Evolutionary conservation across 2,888 invertebrate species (phyloP), one percentile per base, ranked within the genome.

Genomic region (Arctia plantaginis): DNA sequence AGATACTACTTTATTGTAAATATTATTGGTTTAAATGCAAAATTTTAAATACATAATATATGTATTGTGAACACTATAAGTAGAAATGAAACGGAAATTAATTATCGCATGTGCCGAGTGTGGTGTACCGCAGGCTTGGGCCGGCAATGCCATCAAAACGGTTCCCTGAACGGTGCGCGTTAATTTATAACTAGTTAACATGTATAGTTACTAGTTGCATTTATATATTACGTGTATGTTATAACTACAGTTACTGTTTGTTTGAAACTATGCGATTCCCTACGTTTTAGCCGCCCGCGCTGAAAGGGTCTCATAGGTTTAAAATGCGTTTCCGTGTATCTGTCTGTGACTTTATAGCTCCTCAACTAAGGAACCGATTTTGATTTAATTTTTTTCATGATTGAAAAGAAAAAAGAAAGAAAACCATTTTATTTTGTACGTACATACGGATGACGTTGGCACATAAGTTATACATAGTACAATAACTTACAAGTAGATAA

Each of bases 101-200:
- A 72, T 72, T 59, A 72, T 72, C 30, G 30, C 59, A 68, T 44
- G 15, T 72, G 72, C 66, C 23, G 67, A 59, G 67, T 67, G 72
- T 39, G 72, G 67, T 41, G 55, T 13, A 27, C 72, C 72, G 66
- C 72, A 47, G 33, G n/a, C 41, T 59, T 20, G 41, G 39, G 59
- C 66, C 33, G 30, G 64, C 70, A 62, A 27, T 67, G 51, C 66
- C 39, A 66, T 55, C 55, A 59, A 23, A 62, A 62, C 44, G 39
- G 51, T 33, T 41, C 59, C 41, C 67, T 67, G 59, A 59, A 30
- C 41, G 13, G 30, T 72, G 41, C 33, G 59, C n/a, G 15, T 39
- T 35, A 55, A 35, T 51, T 55, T 35, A 69, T n/a, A 18, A 30
- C 62, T 62, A 62, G 30, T 62, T 18, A 62, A 30, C 18, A 30